phyloP scores from a whole-genome alignment of 1,140 invertebrate species.

The Branchinecta lindahli region DNA sequence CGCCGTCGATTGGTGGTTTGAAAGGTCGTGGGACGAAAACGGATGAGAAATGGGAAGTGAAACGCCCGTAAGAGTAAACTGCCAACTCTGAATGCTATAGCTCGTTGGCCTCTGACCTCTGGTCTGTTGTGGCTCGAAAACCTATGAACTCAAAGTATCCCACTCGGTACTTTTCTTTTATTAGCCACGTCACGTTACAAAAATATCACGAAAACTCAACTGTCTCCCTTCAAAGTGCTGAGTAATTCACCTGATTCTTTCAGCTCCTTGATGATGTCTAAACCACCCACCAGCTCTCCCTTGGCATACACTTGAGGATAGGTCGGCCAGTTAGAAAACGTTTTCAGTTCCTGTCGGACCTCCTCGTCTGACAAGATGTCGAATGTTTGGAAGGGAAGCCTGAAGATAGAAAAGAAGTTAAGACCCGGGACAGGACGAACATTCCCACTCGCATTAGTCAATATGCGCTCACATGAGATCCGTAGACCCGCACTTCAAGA shows the following conservation, averaged over 20 bases:
- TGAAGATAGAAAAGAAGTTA: constrained; percentile 30
- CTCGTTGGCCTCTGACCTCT: too few relatives aligned
- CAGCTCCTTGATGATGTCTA: constrained; percentile 90
- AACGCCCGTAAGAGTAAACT: too few relatives aligned
- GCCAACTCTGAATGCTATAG: too few relatives aligned
- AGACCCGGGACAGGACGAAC: background rate
- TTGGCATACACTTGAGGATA: constrained; percentile 85
- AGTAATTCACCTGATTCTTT: constrained; percentile 34
- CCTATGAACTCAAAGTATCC: too few relatives aligned
- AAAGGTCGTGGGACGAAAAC: too few relatives aligned
- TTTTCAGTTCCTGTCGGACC: constrained; percentile 84
- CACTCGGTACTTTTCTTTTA: too few relatives aligned
- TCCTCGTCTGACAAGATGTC: constrained; percentile 84
- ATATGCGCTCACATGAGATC: background rate
- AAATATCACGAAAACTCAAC: background rate
- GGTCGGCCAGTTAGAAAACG: constrained; percentile 92
- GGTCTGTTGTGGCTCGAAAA: too few relatives aligned
- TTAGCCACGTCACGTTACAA: too few relatives aligned
- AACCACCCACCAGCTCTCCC: constrained; percentile 82
- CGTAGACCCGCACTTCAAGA: too few relatives aligned
- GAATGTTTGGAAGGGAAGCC: constrained; percentile 71
- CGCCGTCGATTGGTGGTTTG: too few relatives aligned
- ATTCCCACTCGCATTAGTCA: background rate
- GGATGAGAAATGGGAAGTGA: too few relatives aligned
- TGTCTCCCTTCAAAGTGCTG: constrained; percentile 24